Base-by-base conservation (phyloP, 2,113 vertebrate species). In the Etheostoma spectabile region DNA sequence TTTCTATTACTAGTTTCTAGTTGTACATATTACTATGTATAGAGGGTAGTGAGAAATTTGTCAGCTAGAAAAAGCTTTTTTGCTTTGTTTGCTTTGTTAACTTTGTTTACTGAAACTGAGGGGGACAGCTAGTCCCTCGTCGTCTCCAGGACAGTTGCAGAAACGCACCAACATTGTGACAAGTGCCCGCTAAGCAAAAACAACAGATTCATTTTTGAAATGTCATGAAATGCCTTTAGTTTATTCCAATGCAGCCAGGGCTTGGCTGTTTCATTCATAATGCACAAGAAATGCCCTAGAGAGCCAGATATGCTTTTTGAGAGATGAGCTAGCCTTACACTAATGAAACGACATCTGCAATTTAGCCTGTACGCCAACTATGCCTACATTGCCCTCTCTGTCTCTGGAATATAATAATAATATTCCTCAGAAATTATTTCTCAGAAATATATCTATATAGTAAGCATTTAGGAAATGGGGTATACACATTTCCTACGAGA, bases 341-440 rank as follows among this genome's bases (percentile, higher is more conserved):
- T 91, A 93, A 94, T 89, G 89, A 92, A 91, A 91, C 52, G 82
- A 89, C 89, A 91, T 91, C 89, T 90, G 83, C 88, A 89, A 92
- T 92, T 93, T 91, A 83, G 85, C 85, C 68, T 30, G 80, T 38
- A 82, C 8, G 77, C 81, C 86, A 80, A 38, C 83, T 76, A 49
- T 77, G 84, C 77, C 78, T 75, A 35, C 51, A 56, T 86, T 56
- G 48, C 74, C 77, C 84, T 65, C 38, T 63, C 60, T 15, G 38
- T 84, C 76, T 77, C 73, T 64, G 61, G 82, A 87, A 88, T 84
- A 4, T 30, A 30, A 30, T 30, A 30, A 30, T 4, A 30, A 30
- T 82, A 24, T 74, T 80, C 35, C 61, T 76, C 38, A 75, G 67
- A 64, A 75, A 81, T 70, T 4, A 59, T 66, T 74, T 81, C 7